Evolutionary conservation across 2,888 invertebrate genomes (phyloP).

Genomic region (Caenorhabditis japonica): DNA sequence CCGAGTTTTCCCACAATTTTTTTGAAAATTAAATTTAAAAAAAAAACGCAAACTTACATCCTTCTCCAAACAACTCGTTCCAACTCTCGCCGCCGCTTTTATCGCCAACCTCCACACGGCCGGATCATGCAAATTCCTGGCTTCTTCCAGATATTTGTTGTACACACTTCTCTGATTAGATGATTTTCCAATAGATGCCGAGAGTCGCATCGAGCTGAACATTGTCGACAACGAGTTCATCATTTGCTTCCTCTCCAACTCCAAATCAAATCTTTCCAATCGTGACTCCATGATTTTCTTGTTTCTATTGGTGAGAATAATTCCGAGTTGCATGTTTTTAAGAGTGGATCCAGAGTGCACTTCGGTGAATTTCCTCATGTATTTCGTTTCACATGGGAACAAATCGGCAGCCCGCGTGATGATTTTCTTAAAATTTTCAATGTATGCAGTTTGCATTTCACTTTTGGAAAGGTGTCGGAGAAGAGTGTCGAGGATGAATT

Average conservation of each 20-base stretch:
- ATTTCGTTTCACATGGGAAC: constrained; percentile 25
- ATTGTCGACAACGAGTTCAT: constrained; percentile 7
- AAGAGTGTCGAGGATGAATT: constrained; percentile 17
- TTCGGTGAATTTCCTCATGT: constrained; percentile 7
- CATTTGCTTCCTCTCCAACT: constrained; percentile 11
- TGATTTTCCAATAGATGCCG: neutral
- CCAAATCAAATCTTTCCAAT: neutral
- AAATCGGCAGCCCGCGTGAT: neutral
- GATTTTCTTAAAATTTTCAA: constrained; percentile 2
- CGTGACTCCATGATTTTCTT: neutral
- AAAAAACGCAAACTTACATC: neutral
- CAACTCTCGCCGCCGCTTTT: constrained; percentile 5
- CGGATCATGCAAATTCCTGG: constrained; percentile 13
- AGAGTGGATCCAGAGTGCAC: neutral
- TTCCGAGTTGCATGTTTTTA: constrained; percentile 11
- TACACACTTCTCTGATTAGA: neutral
- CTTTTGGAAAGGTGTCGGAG: neutral
- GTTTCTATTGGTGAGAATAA: neutral
- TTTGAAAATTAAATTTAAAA: too few relatives aligned
- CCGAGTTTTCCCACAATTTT: too few relatives aligned
- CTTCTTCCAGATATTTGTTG: neutral
- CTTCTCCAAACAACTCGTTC: neutral
- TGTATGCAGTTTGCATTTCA: neutral
- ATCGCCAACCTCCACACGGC: constrained; percentile 29
- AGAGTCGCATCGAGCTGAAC: constrained; percentile 9